phyloP scores from a whole-genome alignment of 2,888 invertebrate species.

The Aphrophora alni region DNA sequence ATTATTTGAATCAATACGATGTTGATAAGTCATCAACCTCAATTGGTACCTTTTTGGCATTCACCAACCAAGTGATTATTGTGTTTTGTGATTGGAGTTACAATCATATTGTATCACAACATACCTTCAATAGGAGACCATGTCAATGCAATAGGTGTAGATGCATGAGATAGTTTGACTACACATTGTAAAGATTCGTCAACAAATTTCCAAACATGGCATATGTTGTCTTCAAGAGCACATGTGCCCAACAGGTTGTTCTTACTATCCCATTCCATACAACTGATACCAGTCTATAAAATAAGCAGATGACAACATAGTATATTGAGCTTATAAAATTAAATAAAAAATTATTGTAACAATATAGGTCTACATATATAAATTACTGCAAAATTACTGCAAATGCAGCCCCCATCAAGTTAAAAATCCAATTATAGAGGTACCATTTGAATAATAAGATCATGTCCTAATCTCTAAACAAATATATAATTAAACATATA shows the following conservation, averaged over 20 bases:
- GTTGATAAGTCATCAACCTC: too few species aligned
- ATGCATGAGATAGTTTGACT: conserved; percentile 58
- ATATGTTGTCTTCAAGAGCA: conserved; percentile 58
- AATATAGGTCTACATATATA: not conserved
- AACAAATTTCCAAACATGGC: conserved; percentile 53
- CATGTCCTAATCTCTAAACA: too few species aligned
- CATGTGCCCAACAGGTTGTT: conserved; percentile 62
- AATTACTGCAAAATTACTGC: too few species aligned
- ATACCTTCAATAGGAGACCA: conserved; percentile 64
- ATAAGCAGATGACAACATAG: not conserved
- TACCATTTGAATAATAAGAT: too few species aligned
- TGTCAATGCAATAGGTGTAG: conserved; percentile 59
- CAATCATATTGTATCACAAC: too few species aligned
- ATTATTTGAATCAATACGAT: too few species aligned
- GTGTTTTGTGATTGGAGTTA: too few species aligned
- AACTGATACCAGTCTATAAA: conserved; percentile 55
- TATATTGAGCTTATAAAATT: not conserved
- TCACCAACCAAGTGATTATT: too few species aligned
- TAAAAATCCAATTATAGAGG: too few species aligned
- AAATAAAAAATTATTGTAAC: not conserved
- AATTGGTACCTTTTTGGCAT: too few species aligned
- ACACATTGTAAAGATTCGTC: conserved; percentile 58
- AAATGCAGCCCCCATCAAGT: too few species aligned
- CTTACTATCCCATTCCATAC: conserved; percentile 61
- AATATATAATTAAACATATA: too few species aligned